phyloP scores from a whole-genome alignment of 2,888 invertebrate genomes.

The Drosophila anomalata region DNA sequence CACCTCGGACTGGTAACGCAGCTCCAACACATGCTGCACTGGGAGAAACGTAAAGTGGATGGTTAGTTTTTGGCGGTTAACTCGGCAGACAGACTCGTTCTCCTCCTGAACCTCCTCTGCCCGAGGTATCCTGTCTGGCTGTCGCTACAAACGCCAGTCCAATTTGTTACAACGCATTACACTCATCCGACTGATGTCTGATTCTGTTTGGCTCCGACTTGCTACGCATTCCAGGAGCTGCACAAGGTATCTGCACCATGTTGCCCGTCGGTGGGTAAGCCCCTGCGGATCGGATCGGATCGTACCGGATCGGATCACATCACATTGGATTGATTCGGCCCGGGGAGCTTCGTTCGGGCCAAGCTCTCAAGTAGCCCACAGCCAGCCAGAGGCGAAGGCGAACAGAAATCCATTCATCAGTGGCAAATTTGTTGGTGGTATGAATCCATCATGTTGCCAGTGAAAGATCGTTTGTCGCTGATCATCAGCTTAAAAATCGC shows the following conservation, averaged over 20 bases:
- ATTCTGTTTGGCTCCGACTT: conserved; percentile 64
- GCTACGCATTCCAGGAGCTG: conserved; percentile 83
- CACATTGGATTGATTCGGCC: conserved; percentile 26
- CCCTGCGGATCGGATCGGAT: conserved; percentile 25
- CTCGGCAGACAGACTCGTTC: background rate
- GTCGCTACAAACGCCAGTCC: conserved; percentile 75
- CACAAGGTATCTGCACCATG: conserved; percentile 82
- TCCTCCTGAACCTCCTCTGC: background rate
- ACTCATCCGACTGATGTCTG: conserved; percentile 58
- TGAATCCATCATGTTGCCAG: conserved; percentile 82
- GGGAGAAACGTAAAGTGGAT: background rate
- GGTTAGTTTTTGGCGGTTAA: background rate
- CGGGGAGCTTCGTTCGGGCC: background rate
- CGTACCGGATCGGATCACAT: conserved; percentile 18
- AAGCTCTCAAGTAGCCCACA: background rate
- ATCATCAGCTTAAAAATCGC: conserved; percentile 83
- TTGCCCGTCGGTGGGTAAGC: conserved; percentile 65
- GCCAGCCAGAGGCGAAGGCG: conserved; percentile 26
- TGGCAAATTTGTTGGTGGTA: conserved; percentile 84
- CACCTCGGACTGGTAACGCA: conserved; percentile 14
- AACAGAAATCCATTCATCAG: conserved; percentile 83
- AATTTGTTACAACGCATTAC: conserved; percentile 73
- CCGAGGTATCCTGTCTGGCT: conserved; percentile 41
- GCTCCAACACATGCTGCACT: conserved; percentile 1
- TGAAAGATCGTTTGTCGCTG: conserved; percentile 83